Conservation (phyloP, 2,888 invertebrate species). For the Pterostichus madidus region DNA sequence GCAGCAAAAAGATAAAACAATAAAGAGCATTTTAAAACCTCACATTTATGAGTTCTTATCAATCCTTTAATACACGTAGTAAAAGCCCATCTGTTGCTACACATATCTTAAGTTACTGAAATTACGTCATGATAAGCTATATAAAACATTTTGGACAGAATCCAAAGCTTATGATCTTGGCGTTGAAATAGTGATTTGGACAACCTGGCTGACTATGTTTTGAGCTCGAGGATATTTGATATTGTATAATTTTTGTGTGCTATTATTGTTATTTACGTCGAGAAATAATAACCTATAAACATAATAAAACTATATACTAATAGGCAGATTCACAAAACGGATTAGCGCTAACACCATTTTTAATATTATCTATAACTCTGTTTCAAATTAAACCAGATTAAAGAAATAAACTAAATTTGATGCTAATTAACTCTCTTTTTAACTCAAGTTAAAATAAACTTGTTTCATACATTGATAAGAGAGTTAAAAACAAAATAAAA, state of each 20-base stretch:
- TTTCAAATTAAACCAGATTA: too few species aligned
- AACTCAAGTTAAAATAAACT: too few species aligned
- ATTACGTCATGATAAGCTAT: slow-evolving; percentile 64
- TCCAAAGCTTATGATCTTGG: slow-evolving; percentile 63
- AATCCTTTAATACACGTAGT: slow-evolving; percentile 36
- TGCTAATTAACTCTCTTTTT: too few species aligned
- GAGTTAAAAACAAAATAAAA: too few species aligned
- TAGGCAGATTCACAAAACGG: too few species aligned
- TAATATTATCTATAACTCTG: too few species aligned
- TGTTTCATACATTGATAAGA: too few species aligned
- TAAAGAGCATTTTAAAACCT: slow-evolving; percentile 6
- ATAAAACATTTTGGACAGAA: slow-evolving; percentile 59
- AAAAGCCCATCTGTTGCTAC: slow-evolving; percentile 59
- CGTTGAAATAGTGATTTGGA: slow-evolving; percentile 47
- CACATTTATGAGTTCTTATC: slow-evolving; percentile 36
- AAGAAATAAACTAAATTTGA: too few species aligned
- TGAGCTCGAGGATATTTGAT: not conserved
- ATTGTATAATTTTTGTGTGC: not conserved
- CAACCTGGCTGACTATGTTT: slow-evolving; percentile 18
- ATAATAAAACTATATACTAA: too few species aligned
- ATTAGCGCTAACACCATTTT: too few species aligned
- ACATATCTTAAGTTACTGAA: slow-evolving; percentile 52
- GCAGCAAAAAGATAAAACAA: slow-evolving; percentile 25
- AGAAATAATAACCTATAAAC: too few species aligned
- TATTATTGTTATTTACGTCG: too few species aligned